Evolutionary conservation across 2,113 vertebrate genomes (phyloP).

Genomic region (Thermophis baileyi): DNA sequence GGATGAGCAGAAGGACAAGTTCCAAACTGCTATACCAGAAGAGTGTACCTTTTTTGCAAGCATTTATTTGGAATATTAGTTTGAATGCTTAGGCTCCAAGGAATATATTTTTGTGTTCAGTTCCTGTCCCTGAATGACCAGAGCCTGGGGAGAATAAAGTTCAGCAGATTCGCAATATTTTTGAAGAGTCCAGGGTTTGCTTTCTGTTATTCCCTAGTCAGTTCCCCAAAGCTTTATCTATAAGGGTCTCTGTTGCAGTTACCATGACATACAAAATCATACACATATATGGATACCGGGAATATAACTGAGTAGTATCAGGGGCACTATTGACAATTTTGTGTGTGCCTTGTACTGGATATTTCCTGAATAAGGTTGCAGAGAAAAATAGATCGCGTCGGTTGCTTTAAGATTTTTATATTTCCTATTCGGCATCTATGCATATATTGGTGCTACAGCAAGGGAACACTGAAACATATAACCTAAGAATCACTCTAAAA

Average conservation of each 20-base stretch:
- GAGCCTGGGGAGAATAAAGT: neutral
- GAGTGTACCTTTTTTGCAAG: neutral
- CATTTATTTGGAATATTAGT: neutral
- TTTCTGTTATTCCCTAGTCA: neutral
- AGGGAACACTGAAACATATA: neutral
- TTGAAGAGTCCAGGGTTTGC: neutral
- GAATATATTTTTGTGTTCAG: neutral
- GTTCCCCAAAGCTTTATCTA: neutral
- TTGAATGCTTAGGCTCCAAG: neutral
- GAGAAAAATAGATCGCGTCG: neutral
- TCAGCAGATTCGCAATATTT: neutral
- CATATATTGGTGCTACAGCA: neutral
- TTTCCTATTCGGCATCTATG: neutral
- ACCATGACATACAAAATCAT: neutral
- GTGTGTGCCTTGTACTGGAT: neutral
- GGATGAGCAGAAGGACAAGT: neutral
- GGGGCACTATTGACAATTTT: neutral
- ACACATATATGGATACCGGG: neutral
- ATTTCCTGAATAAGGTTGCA: neutral
- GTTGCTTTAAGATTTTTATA: neutral
- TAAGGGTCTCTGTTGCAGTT: neutral
- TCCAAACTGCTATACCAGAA: neutral
- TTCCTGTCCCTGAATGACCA: neutral
- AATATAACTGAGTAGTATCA: neutral
- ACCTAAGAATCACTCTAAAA: neutral